phyloP scores from a whole-genome alignment of 1,140 invertebrate species.

The Dreissena rostriformis region DNA sequence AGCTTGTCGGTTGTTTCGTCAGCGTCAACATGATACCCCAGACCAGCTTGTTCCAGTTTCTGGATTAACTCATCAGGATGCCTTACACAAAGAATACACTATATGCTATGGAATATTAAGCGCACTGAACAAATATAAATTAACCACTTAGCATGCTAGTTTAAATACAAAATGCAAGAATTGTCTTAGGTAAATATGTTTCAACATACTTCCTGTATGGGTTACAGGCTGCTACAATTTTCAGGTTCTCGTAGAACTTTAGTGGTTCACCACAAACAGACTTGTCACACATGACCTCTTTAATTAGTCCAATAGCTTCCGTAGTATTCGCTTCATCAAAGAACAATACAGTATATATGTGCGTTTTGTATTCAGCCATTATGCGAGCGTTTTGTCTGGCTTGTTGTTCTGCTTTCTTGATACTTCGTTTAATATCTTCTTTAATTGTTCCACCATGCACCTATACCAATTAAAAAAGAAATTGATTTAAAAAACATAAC shows the following conservation, averaged over 20 bases:
- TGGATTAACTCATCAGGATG: constrained; percentile 75
- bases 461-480: constrained; percentile 38
- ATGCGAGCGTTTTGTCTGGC: constrained; percentile 65
- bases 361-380: constrained; percentile 44
- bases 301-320: constrained; percentile 71
- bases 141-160: constrained; percentile 39
- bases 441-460: constrained; percentile 74
- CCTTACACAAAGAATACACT: constrained; percentile 56
- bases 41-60: constrained; percentile 72
- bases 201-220: constrained; percentile 74
- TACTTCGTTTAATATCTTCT: constrained; percentile 68
- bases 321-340: constrained; percentile 80
- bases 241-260: constrained; percentile 59
- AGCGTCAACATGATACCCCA: constrained; percentile 74
- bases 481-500: background rate
- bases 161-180: constrained; percentile 59
- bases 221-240: constrained; percentile 76
- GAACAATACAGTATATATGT: constrained; percentile 72
- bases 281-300: constrained; percentile 75
- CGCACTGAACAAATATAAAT: constrained; percentile 49
- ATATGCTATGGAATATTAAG: background rate
- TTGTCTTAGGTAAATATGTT: constrained; percentile 51
- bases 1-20: constrained; percentile 71
- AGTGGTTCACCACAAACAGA: constrained; percentile 66
- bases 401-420: constrained; percentile 60